A percentile compares a stretch with the other conserved stretches of the same genome.
Evolutionary conservation across 1,140 invertebrate species (phyloP).

Genomic region (Pteromalus puparum): DNA sequence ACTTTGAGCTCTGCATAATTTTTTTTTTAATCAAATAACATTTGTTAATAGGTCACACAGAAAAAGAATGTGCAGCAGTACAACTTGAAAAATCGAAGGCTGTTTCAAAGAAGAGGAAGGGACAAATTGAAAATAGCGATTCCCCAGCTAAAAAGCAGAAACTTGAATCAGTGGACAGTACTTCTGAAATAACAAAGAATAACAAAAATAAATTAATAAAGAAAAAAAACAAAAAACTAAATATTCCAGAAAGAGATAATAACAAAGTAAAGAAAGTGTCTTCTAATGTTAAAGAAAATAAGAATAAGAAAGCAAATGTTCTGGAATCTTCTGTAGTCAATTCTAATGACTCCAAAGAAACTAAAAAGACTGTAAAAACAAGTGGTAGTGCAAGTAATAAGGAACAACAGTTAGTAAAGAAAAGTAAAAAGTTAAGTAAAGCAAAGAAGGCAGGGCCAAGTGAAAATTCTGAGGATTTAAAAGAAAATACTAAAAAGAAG

Average conservation of each 20-base stretch:
- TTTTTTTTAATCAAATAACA: slow-evolving; percentile 18
- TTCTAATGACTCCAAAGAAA: neutral
- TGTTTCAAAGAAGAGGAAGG: slow-evolving; percentile 27
- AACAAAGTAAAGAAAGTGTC: neutral
- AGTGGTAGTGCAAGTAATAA: neutral
- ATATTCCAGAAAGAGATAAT: neutral
- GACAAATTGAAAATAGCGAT: slow-evolving; percentile 23
- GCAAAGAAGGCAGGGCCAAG: slow-evolving; percentile 9
- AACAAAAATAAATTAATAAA: slow-evolving; percentile 30
- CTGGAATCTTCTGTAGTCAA: neutral
- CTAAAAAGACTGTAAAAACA: slow-evolving; percentile 4
- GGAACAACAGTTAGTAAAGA: slow-evolving; percentile 14
- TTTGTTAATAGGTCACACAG: slow-evolving; percentile 59
- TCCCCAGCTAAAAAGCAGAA: slow-evolving; percentile 47
- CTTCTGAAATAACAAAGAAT: neutral
- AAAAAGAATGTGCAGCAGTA: slow-evolving; percentile 53
- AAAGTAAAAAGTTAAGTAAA: slow-evolving; percentile 22
- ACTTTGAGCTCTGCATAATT: neutral
- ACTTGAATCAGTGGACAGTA: neutral
- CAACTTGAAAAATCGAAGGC: slow-evolving; percentile 19
- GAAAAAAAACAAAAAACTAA: slow-evolving; percentile 45
- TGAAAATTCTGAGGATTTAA: neutral
- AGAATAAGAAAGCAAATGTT: slow-evolving; percentile 36
- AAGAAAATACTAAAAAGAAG: slow-evolving; percentile 21
- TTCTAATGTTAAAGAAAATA: neutral